A percentile compares a stretch with the other conserved stretches of the same genome.
phyloP scores from a whole-genome alignment of 2,113 vertebrate genomes.

The pig (Sus scrofa) region DNA sequence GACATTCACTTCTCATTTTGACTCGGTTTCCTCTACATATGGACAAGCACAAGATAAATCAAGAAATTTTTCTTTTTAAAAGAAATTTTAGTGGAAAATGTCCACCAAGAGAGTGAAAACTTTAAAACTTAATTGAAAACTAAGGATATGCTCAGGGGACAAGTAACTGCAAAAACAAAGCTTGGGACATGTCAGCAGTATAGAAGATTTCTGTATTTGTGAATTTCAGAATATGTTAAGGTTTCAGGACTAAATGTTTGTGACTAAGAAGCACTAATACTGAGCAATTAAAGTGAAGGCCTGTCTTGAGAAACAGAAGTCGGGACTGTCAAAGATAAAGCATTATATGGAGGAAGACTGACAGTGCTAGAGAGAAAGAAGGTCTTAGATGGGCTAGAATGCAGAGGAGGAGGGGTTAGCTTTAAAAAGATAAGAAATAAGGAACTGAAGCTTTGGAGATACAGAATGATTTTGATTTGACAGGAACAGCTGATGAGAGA shows the following conservation, averaged over 20 bases:
- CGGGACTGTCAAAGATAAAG: background rate
- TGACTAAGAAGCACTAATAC: background rate
- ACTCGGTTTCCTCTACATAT: background rate
- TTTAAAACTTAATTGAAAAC: slow-evolving; percentile 3
- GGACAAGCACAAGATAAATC: background rate
- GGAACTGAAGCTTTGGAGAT: background rate
- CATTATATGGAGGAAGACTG: background rate
- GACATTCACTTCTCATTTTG: background rate
- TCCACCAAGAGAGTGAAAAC: background rate
- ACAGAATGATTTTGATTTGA: background rate
- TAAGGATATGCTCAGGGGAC: background rate
- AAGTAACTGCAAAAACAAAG: background rate
- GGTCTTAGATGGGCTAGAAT: background rate
- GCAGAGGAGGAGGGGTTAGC: background rate
- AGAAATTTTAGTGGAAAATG: background rate
- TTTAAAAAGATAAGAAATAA: background rate
- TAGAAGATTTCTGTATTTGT: background rate
- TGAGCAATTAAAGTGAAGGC: background rate
- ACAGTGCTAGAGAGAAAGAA: background rate
- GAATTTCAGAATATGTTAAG: slow-evolving; percentile 28
- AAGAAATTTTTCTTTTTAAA: background rate
- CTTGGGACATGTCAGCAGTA: background rate
- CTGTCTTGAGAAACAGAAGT: background rate
- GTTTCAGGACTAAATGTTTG: background rate
- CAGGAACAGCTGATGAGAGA: background rate